These are phyloP conservation scores for Cassiopea andromeda DNA, from an alignment of 30 jellyfish, hydroid and myxozoan species.

Conservation along the genomic window DNA sequence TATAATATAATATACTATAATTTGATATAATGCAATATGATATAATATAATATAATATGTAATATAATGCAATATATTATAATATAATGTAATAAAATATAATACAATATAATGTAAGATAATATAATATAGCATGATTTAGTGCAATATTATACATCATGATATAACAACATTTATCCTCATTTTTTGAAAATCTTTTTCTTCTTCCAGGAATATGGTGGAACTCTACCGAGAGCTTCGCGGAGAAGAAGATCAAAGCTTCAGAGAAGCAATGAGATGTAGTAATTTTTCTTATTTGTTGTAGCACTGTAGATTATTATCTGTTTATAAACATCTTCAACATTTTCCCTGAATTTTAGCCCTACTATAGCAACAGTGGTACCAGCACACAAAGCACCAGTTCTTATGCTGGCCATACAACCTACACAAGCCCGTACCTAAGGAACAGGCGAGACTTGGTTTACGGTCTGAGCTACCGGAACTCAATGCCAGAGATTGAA, in stretches of 20 bases:
- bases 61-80: no score
- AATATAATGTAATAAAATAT: no score
- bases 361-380: slow-evolving; percentile 37
- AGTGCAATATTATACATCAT: no score
- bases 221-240: slow-evolving; percentile 62
- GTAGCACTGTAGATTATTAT: background rate
- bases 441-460: slow-evolving; percentile 14
- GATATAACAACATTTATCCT: no score
- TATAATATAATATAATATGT: no score
- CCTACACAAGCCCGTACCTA: slow-evolving; percentile 46
- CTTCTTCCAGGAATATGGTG: slow-evolving; percentile 36
- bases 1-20: no score
- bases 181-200: background rate
- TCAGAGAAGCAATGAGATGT: slow-evolving; percentile 55
- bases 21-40: no score
- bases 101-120: no score
- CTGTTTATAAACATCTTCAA: background rate
- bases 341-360: slow-evolving; percentile 22
- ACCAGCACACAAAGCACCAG: background rate
- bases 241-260: slow-evolving; percentile 53
- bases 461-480: slow-evolving; percentile 49
- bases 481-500: slow-evolving; percentile 58
- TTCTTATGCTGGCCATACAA: slow-evolving; percentile 17
- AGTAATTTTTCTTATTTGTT: background rate
- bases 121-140: no score